Conservation (phyloP, 1,140 invertebrate genomes). For the Ips nitidus region DNA sequence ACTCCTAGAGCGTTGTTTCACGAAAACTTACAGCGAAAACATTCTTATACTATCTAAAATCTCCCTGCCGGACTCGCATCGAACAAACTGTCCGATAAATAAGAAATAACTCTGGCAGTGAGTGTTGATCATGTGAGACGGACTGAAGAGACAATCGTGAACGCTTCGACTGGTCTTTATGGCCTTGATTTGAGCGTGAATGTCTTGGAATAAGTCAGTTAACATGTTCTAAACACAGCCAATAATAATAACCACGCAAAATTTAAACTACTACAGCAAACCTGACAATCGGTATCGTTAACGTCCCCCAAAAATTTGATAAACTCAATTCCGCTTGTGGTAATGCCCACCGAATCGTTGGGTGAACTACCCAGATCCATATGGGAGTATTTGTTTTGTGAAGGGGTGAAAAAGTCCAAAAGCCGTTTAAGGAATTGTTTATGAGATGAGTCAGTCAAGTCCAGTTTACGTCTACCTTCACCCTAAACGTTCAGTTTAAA, state of each 20-base stretch:
- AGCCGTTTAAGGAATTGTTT: slow-evolving; percentile 79
- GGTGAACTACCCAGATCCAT: slow-evolving; percentile 59
- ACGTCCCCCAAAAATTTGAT: slow-evolving; percentile 75
- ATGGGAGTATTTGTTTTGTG: slow-evolving; percentile 81
- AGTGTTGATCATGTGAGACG: slow-evolving; percentile 81
- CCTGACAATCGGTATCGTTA: slow-evolving; percentile 53
- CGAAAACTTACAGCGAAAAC: slow-evolving; percentile 66
- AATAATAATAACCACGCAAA: too few relatives aligned
- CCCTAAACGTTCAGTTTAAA: slow-evolving; percentile 30
- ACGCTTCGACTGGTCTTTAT: slow-evolving; percentile 73
- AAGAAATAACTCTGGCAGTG: slow-evolving; percentile 93
- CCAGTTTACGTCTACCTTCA: slow-evolving; percentile 50
- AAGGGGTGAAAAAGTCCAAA: slow-evolving; percentile 84
- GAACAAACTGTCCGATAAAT: slow-evolving; percentile 84
- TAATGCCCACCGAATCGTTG: slow-evolving; percentile 61
- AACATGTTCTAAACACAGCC: slow-evolving; percentile 53
- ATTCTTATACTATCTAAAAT: slow-evolving; percentile 77
- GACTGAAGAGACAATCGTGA: slow-evolving; percentile 87
- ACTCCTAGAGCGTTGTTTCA: background rate
- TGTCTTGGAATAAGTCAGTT: slow-evolving; percentile 78
- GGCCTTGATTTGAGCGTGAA: slow-evolving; percentile 73
- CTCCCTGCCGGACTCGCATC: slow-evolving; percentile 69
- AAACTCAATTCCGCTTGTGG: slow-evolving; percentile 73
- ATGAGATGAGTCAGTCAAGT: slow-evolving; percentile 73
- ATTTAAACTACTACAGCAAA: background rate